Base-by-base conservation (phyloP, 2,797 vertebrate species). In the Tadarida brasiliensis region DNA sequence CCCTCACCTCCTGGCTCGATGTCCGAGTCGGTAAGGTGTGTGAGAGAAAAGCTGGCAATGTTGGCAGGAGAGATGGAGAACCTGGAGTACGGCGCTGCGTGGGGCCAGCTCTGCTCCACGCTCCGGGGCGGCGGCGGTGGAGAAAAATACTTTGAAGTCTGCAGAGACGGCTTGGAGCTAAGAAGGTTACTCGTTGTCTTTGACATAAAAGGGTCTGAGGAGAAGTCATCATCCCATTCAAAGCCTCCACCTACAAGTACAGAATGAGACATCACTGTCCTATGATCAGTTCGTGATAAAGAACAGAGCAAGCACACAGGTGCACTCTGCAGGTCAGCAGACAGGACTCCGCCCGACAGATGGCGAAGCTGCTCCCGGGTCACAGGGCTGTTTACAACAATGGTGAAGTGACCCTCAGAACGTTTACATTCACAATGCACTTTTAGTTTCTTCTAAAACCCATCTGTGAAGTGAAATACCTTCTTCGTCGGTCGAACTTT, bases 401-500 rank as follows among this genome's bases (percentile, higher is more conserved):
- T 2, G 7, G 54, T 1, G 7, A 33, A 3, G 35, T 8, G 11
- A 17, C 5, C 77, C 9, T 51, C 47, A 17, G 9, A 8, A 19
- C 3, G 5, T 11, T 49, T 2, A 24, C 44, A 8, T 15, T 56
- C 67, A n/a, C 30, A 47, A 3, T 8, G 28, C 24, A 5, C 12
- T 2, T 76, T 30, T 7, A 24, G 39, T 15, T 57, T 74, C 24
- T 35, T 33, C 44, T 35, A 11, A 49, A 89, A 49, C 67, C 19
- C 24, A 3, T 7, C 22, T 56, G 2, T 5, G 24, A 65, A 49
- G 86, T 7, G 10, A 35, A 61, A 30, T 99, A 99, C 99, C 99
- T 99, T 99, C 99, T 99, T 99, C 99, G 28, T 99, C 99, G 0
- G 99, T 99, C 89, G 99, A 99, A 96, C 99, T 99, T 96, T 99